Conservation (phyloP, 1,140 invertebrate genomes). For the Holotrichia oblita region DNA sequence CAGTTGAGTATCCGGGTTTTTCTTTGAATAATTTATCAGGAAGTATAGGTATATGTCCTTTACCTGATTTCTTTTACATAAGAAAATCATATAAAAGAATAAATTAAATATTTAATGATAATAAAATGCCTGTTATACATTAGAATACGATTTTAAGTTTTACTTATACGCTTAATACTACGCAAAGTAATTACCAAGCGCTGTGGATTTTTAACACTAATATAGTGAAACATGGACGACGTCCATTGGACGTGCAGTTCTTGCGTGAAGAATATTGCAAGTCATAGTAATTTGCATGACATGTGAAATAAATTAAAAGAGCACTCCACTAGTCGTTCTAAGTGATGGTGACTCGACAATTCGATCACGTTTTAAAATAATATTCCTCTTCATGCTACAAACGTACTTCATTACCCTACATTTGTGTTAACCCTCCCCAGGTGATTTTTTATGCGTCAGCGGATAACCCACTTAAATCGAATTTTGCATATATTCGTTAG, state of each 20-base stretch:
- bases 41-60: not conserved
- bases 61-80: not conserved
- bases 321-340: not conserved
- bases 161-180: not conserved
- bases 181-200: too few relatives aligned
- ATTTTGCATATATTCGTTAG: not conserved
- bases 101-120: slow-evolving; percentile 20
- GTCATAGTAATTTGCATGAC: not conserved
- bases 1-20: slow-evolving; percentile 15
- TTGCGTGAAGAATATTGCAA: not conserved
- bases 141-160: too few relatives aligned
- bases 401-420: not conserved
- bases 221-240: too few relatives aligned
- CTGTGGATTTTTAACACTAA: too few relatives aligned
- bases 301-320: slow-evolving; percentile 4
- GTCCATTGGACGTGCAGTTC: too few relatives aligned
- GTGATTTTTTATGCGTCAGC: not conserved
- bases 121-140: not conserved
- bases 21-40: slow-evolving; percentile 22
- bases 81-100: not conserved
- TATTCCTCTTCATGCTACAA: not conserved
- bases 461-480: not conserved
- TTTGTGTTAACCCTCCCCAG: not conserved
- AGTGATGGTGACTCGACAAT: not conserved
- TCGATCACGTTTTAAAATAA: not conserved